phyloP scores from a whole-genome alignment of 2,113 vertebrate species.

The Grammomys dolichurus region DNA sequence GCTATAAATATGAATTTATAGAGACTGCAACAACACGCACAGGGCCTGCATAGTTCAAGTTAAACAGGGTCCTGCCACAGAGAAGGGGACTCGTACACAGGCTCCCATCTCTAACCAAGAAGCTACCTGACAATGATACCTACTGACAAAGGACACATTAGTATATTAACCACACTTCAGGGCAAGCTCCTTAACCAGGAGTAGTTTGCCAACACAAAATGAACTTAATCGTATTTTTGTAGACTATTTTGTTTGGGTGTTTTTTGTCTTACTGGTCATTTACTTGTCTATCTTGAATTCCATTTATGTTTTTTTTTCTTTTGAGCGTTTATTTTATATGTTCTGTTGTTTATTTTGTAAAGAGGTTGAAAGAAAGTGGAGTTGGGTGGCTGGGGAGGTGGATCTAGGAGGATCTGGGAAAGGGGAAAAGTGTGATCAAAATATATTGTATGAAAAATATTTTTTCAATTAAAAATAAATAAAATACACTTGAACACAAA shows the following conservation, averaged over 20 bases:
- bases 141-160: background rate
- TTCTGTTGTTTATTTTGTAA: background rate
- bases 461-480: background rate
- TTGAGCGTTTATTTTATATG: background rate
- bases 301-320: background rate
- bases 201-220: background rate
- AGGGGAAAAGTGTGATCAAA: background rate
- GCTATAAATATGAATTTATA: background rate
- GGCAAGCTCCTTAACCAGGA: background rate
- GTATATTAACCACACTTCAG: background rate
- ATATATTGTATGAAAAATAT: background rate
- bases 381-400: background rate
- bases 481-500: background rate
- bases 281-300: background rate
- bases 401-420: background rate
- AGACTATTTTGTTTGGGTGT: background rate
- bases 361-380: background rate
- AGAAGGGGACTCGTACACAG: background rate
- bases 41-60: background rate
- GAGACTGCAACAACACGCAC: background rate
- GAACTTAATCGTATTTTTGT: background rate
- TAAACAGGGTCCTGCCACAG: background rate
- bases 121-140: background rate
- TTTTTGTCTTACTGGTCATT: background rate
- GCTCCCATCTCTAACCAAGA: background rate